phyloP scores from a whole-genome alignment of 2,113 vertebrate species.

The Struthio camelus region DNA sequence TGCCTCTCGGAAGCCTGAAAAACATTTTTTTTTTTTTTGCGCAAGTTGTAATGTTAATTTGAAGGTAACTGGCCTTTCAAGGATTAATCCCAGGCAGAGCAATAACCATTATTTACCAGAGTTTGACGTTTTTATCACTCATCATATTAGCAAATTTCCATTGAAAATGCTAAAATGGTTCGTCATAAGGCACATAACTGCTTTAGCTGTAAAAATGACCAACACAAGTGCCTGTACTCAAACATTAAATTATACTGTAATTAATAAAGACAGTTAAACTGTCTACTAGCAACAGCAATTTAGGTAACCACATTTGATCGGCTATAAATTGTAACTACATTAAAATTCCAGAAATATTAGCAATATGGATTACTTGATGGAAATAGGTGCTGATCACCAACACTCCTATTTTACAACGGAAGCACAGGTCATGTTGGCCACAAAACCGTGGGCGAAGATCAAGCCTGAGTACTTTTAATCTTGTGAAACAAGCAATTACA shows the following conservation, averaged over 20 bases:
- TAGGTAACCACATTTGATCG: constrained; percentile 98
- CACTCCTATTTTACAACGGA: constrained; percentile 78
- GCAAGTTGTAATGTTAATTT: constrained; percentile 80
- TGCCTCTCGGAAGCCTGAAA: constrained; percentile 56
- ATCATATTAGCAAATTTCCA: constrained; percentile 84
- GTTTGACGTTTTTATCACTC: constrained; percentile 84
- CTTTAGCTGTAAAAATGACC: constrained; percentile 84
- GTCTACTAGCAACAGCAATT: constrained; percentile 98
- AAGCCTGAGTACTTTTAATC: constrained; percentile 98
- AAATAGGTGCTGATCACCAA: constrained; percentile 89
- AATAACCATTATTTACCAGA: constrained; percentile 85
- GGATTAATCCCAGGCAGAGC: constrained; percentile 83
- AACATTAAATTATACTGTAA: constrained; percentile 96
- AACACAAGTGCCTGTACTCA: constrained; percentile 83
- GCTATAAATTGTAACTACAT: constrained; percentile 97
- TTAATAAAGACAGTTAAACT: constrained; percentile 99
- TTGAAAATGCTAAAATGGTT: constrained; percentile 86
- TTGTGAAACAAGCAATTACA: constrained; percentile 99
- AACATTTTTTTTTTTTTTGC: constrained; percentile 59
- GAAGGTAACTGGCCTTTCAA: constrained; percentile 83
- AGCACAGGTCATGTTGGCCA: constrained; percentile 89
- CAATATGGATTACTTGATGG: constrained; percentile 95
- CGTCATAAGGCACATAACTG: constrained; percentile 85
- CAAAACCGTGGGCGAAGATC: constrained; percentile 93
- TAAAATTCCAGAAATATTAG: constrained; percentile 99